phyloP scores from a whole-genome alignment of 2,797 vertebrate genomes.

The Urophycis tenuis region DNA sequence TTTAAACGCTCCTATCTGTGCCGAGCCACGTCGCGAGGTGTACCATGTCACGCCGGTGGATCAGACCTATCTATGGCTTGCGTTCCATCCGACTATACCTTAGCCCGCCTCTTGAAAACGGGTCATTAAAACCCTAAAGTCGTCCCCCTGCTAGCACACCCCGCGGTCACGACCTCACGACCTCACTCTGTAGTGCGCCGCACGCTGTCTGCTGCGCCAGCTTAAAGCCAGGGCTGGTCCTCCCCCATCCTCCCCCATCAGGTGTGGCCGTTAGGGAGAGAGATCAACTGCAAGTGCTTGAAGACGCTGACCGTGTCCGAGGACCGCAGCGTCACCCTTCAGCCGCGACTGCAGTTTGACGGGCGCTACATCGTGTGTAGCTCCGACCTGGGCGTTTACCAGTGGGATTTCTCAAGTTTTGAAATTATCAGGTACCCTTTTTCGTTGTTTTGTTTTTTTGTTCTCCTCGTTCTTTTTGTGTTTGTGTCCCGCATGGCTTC shows the following conservation, averaged over 20 bases:
- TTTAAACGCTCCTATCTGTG: too few species aligned
- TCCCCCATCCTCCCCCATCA: conserved; percentile 35
- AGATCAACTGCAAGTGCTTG: conserved; percentile 97
- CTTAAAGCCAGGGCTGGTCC: neutral
- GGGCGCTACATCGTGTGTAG: conserved; percentile 94
- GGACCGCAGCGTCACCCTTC: conserved; percentile 90
- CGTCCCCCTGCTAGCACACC: too few species aligned
- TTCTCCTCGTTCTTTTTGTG: neutral
- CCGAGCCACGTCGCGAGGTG: too few species aligned
- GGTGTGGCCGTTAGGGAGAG: conserved; percentile 97
- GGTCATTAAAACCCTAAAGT: too few species aligned
- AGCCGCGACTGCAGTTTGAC: conserved; percentile 95
- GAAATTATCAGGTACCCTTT: conserved; percentile 85
- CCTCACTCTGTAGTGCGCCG: too few species aligned
- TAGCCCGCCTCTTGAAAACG: too few species aligned
- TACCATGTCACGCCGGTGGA: too few species aligned
- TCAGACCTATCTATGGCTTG: too few species aligned
- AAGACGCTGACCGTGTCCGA: conserved; percentile 93
- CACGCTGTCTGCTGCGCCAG: too few species aligned
- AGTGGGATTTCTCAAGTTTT: conserved; percentile 98
- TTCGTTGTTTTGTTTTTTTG: neutral
- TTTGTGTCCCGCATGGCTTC: neutral
- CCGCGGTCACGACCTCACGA: too few species aligned
- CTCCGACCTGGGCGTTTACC: conserved; percentile 93
- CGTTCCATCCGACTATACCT: too few species aligned